Evolutionary conservation across 1,140 invertebrate genomes (phyloP), one percentile per base, ranked within the genome.

Genomic region (Aphaenogaster rudis): DNA sequence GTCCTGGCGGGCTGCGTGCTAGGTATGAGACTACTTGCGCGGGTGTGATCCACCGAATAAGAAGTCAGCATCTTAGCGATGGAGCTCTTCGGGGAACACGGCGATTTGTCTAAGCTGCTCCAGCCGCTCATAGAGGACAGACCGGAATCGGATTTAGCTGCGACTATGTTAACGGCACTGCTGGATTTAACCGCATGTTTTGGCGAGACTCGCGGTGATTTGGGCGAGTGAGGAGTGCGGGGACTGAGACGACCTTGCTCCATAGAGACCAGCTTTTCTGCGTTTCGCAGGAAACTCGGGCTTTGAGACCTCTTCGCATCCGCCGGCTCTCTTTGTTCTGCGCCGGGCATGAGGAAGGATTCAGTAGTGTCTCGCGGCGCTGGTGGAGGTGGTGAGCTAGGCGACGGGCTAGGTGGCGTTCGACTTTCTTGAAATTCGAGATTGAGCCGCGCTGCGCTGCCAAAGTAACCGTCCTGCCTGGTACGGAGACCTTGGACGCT

Each of bases 101-200:
- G 97, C 45, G 97, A 98, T 95, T 98, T 98, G 94, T 98, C 98
- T 88, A 98, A 94, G 93, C 97, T 98, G 11, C 97, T 98, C 97
- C 98, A 98, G 17, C 97, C 97, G 93, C 97, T 98, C 97, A 98
- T 97, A 15, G 98, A 98, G 0, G 98, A 98, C 61, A 98, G 94
- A 2, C 97, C 98, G 1, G 98, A 98, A 95, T 98, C 98, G 8
- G 97, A 98, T 93, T 98, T 98, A 6, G 97, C 97, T 48, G 97
- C 96, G 15, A 97, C 96, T 69, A 97, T 97, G 93, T 96, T 97
- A 11, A 92, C 90, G 6, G 88, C 92, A 63, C 94, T 94, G 61
- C 94, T 94, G 86, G 97, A 96, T 89, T 97, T 97, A 92, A 97
- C 97, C 3, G 96, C 94, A 90, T 97, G 96, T 93, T 97, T 97